Evolutionary conservation across 1,140 invertebrate genomes (phyloP).

Genomic region (Macrotrachela quadricornifera): DNA sequence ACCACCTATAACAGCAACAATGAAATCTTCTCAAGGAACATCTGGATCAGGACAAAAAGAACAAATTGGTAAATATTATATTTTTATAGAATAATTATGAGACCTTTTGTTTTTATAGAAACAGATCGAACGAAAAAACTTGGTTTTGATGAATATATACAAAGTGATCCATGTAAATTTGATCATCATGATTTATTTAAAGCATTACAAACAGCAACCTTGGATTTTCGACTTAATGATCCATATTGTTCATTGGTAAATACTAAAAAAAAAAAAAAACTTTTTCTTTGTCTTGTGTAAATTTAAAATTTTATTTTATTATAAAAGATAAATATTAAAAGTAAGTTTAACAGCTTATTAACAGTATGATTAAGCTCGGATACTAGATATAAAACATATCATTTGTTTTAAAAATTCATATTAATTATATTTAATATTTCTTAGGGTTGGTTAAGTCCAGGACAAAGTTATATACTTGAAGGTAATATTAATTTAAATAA

Average conservation of each 20-base stretch:
- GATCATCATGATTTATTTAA: conserved; percentile 79
- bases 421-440: conserved; percentile 10
- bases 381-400: no score
- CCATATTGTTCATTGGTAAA: conserved; percentile 81
- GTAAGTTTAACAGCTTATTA: background rate
- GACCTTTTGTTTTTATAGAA: conserved; percentile 39
- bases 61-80: conserved; percentile 1
- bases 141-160: conserved; percentile 96
- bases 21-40: conserved; percentile 13
- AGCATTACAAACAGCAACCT: conserved; percentile 64
- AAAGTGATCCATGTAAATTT: conserved; percentile 86
- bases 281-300: conserved; percentile 12
- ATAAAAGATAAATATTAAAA: no score
- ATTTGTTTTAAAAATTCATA: background rate
- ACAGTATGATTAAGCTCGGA: no score
- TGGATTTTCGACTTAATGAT: conserved; percentile 85
- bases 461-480: conserved; percentile 89
- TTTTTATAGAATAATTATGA: background rate
- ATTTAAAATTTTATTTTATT: no score
- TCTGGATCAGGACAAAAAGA: background rate
- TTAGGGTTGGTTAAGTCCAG: conserved; percentile 95
- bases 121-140: conserved; percentile 87
- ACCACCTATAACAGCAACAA: conserved; percentile 46
- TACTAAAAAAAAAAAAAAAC: no score
- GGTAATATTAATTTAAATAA: no score